Conservation (phyloP, 2,888 invertebrate species). For the Dasysyrphus albostriatus region DNA sequence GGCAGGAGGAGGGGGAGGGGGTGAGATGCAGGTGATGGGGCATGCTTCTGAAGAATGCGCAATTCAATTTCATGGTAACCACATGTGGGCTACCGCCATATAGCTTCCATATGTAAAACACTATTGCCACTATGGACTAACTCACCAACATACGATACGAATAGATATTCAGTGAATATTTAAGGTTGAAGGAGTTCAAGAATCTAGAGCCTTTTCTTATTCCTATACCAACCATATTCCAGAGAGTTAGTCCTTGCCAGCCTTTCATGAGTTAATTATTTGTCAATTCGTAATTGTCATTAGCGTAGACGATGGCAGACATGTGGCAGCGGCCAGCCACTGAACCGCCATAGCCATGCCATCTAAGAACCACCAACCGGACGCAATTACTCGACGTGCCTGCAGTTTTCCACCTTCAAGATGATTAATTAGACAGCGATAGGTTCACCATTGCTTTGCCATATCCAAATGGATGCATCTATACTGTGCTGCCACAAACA, state of each 20-base stretch:
- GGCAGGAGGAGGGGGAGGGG: no score
- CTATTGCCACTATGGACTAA: not conserved
- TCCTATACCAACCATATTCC: not conserved
- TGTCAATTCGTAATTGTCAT: constrained; percentile 75
- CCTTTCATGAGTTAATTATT: constrained; percentile 68
- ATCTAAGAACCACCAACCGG: constrained; percentile 39
- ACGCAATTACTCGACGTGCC: constrained; percentile 66
- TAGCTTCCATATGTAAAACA: not conserved
- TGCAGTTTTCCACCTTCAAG: constrained; percentile 68
- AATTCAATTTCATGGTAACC: constrained; percentile 70
- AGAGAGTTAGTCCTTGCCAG: constrained; percentile 11
- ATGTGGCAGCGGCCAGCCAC: constrained; percentile 38
- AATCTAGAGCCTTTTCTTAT: constrained; percentile 5
- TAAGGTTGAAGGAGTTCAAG: constrained; percentile 39
- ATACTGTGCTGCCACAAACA: constrained; percentile 26
- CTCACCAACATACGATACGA: not conserved
- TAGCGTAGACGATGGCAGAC: constrained; percentile 62
- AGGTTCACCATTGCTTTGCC: constrained; percentile 47
- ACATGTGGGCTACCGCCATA: constrained; percentile 37
- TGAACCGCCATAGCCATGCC: not conserved
- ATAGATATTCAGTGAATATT: not conserved
- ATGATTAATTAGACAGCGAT: constrained; percentile 70
- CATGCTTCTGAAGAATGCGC: constrained; percentile 55
- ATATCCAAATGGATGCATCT: constrained; percentile 36
- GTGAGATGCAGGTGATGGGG: not conserved